phyloP scores from a whole-genome alignment of 2,888 invertebrate species.

The Hypomecis punctinalis region DNA sequence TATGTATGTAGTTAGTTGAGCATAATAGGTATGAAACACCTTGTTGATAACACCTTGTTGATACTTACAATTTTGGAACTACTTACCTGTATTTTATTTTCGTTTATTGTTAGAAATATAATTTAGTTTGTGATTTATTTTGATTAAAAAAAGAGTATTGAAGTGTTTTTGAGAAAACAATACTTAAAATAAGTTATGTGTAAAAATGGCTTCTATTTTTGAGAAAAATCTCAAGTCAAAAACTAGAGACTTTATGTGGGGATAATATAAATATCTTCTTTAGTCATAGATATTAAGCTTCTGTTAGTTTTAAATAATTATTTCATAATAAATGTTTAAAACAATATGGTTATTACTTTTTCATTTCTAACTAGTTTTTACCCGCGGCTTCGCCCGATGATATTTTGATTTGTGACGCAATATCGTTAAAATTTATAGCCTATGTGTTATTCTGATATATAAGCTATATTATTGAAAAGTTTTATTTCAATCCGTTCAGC shows the following conservation, averaged over 20 bases:
- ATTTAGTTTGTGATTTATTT: not conserved
- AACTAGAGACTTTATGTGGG: not conserved
- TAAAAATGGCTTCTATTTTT: not conserved
- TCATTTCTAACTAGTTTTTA: too few species aligned
- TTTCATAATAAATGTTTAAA: slow-evolving; percentile 15
- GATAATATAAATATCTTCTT: not conserved
- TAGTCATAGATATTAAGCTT: slow-evolving; percentile 51
- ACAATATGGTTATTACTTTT: not conserved
- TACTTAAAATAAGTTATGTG: not conserved
- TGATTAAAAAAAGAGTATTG: not conserved
- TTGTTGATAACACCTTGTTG: not conserved
- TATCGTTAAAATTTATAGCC: too few species aligned
- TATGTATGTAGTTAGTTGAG: not conserved
- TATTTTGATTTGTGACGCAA: too few species aligned
- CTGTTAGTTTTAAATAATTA: slow-evolving; percentile 14
- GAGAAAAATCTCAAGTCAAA: not conserved
- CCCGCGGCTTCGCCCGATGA: too few species aligned
- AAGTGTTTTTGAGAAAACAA: not conserved
- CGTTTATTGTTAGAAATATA: not conserved
- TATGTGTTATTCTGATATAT: too few species aligned
- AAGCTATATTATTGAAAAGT: too few species aligned
- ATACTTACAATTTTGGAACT: not conserved
- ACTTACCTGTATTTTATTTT: not conserved
- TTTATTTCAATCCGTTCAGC: too few species aligned
- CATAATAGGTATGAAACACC: not conserved